phyloP scores from a whole-genome alignment of 2,888 invertebrate species.

The Cantharis rufa region DNA sequence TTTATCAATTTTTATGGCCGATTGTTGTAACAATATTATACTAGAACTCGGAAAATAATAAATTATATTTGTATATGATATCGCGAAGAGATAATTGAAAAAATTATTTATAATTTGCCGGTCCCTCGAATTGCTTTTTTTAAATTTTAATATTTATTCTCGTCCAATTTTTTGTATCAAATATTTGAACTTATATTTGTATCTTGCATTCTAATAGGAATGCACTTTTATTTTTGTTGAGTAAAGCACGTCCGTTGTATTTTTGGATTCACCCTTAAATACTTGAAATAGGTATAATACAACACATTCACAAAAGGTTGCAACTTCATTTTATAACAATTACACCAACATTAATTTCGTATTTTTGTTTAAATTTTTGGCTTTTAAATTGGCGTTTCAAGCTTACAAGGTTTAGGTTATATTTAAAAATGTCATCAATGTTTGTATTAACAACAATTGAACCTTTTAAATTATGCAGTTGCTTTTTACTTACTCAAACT shows the following conservation, averaged over 20 bases:
- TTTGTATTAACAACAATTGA: background rate
- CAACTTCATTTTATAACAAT: background rate
- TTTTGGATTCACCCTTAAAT: constrained; percentile 36
- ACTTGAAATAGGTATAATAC: background rate
- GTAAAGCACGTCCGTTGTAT: constrained; percentile 35
- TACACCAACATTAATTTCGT: background rate
- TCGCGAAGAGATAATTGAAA: background rate
- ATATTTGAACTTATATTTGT: constrained; percentile 14
- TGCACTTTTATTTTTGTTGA: constrained; percentile 21
- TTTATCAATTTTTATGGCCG: background rate
- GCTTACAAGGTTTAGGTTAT: background rate
- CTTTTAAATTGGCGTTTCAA: background rate
- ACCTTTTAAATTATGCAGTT: background rate
- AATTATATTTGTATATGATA: background rate
- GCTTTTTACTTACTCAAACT: background rate
- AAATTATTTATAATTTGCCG: background rate
- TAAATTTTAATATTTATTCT: background rate
- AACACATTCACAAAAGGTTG: background rate
- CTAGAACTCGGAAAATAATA: background rate
- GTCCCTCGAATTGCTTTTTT: background rate
- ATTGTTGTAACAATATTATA: background rate
- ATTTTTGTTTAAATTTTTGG: background rate
- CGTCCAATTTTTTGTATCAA: background rate
- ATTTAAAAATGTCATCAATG: background rate
- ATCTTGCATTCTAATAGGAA: constrained; percentile 11